Conservation (phyloP, 2,797 vertebrate genomes). For the Chelon auratus region DNA sequence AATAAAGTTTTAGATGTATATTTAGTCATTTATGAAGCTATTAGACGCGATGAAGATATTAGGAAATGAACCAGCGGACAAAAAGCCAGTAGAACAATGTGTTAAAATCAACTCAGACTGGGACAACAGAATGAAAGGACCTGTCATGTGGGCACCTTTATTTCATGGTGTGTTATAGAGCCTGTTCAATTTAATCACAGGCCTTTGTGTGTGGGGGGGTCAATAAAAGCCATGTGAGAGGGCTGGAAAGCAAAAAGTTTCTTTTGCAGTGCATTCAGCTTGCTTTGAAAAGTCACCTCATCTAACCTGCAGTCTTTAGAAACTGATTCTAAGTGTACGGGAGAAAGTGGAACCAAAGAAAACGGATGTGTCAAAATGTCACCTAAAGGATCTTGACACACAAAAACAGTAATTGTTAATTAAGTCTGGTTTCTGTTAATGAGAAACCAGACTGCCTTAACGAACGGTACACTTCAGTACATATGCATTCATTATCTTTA, state of each 20-base stretch:
- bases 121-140: conserved; percentile 10
- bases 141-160: conserved; percentile 46
- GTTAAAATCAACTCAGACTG: conserved; percentile 17
- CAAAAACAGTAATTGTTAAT: conserved; percentile 40
- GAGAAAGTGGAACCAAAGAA: conserved; percentile 22
- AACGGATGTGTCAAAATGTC: conserved; percentile 33
- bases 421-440: conserved; percentile 53
- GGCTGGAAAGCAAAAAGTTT: conserved; percentile 53
- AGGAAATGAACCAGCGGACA: neutral
- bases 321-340: conserved; percentile 8
- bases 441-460: conserved; percentile 55
- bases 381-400: conserved; percentile 29
- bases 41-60: neutral
- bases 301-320: conserved; percentile 21
- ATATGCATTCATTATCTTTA: conserved; percentile 51
- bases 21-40: neutral
- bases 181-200: conserved; percentile 72
- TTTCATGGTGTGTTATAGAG: conserved; percentile 70
- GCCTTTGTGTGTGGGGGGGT: conserved; percentile 61
- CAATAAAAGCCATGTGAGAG: conserved; percentile 65
- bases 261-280: conserved; percentile 15
- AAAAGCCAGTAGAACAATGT: neutral
- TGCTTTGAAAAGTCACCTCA: neutral
- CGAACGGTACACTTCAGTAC: conserved; percentile 48
- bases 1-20: neutral